Evolutionary conservation across 2,888 invertebrate species (phyloP).

Genomic region (Limnephilus lunatus): DNA sequence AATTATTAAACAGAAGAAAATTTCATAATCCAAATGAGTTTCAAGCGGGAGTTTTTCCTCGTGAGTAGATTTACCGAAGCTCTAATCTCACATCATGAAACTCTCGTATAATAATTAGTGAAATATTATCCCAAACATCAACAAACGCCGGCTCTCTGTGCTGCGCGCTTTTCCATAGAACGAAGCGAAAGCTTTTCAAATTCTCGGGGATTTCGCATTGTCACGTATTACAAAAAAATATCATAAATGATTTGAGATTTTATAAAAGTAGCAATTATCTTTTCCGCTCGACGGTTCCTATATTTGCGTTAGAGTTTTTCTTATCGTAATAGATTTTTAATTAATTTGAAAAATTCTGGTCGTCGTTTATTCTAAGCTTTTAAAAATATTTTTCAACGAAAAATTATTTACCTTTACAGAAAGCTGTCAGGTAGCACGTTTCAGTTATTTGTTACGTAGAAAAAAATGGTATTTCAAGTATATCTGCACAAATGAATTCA

Average conservation of each 20-base stretch:
- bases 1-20: constrained; percentile 10
- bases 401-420: background rate
- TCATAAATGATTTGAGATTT: background rate
- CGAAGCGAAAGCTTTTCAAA: constrained; percentile 4
- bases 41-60: constrained; percentile 3
- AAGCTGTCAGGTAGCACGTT: background rate
- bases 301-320: background rate
- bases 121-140: constrained; percentile 42
- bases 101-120: constrained; percentile 31
- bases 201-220: constrained; percentile 5
- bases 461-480: background rate
- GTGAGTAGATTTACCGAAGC: constrained; percentile 3
- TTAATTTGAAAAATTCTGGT: background rate
- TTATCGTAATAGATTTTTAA: background rate
- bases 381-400: background rate
- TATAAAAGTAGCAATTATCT: background rate
- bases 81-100: constrained; percentile 35
- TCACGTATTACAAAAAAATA: constrained; percentile 29
- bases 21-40: constrained; percentile 26
- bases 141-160: background rate
- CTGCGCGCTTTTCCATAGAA: background rate
- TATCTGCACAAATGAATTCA: background rate
- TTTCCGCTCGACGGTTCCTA: background rate
- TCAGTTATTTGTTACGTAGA: background rate
- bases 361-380: background rate